Evolutionary conservation across 2,888 invertebrate species (phyloP).

Genomic region (Bellardia pandia): DNA sequence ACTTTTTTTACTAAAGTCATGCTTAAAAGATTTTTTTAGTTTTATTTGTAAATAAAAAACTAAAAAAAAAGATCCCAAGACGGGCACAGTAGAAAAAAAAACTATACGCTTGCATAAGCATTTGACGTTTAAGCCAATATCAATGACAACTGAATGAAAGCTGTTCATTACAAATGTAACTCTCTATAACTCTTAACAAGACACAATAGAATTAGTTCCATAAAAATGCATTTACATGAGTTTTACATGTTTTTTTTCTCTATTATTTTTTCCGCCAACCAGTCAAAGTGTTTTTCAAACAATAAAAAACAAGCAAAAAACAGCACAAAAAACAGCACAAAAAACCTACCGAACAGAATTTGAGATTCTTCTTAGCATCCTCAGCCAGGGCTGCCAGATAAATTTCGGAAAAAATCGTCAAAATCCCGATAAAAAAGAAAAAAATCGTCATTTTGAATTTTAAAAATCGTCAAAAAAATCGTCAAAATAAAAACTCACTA

Average conservation of each 20-base stretch:
- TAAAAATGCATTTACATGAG: constrained; percentile 72
- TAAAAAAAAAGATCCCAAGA: constrained; percentile 37
- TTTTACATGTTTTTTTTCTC: constrained; percentile 67
- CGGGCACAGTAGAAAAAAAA: constrained; percentile 3
- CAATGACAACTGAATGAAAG: constrained; percentile 72
- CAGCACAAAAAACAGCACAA: background rate
- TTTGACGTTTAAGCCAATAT: constrained; percentile 73
- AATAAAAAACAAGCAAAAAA: constrained; percentile 36
- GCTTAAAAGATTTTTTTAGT: constrained; percentile 42
- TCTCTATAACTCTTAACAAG: background rate
- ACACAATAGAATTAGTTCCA: constrained; percentile 72
- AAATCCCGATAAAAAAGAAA: too few relatives aligned
- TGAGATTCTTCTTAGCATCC: constrained; percentile 30
- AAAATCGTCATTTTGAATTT: too few relatives aligned
- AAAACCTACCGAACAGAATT: constrained; percentile 1
- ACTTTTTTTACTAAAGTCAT: constrained; percentile 37
- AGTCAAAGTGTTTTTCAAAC: constrained; percentile 54
- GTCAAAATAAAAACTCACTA: too few relatives aligned
- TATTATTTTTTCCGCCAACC: constrained; percentile 27
- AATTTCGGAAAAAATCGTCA: too few relatives aligned
- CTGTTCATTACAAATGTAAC: constrained; percentile 63
- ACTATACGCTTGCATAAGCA: constrained; percentile 64
- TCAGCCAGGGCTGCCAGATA: too few relatives aligned
- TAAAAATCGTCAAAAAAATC: too few relatives aligned
- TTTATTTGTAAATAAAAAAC: background rate